A percentile compares a stretch with the other conserved stretches of the same genome.
Conservation (phyloP, 1,140 invertebrate genomes). For the Drosophila bocqueti region DNA sequence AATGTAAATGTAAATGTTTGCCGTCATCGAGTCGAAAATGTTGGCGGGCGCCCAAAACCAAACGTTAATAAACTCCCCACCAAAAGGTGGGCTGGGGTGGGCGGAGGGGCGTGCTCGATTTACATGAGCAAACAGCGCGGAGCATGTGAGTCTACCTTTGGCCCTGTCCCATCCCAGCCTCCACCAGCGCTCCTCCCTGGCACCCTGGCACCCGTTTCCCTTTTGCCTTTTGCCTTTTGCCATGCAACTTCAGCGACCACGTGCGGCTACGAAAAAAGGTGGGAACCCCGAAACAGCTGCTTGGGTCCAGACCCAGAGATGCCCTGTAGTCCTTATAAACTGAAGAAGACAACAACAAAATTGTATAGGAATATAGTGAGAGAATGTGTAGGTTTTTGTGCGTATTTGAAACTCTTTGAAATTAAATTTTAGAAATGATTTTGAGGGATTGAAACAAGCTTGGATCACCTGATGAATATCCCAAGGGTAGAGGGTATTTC, state of each 20-base stretch:
- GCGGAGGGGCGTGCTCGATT: constrained; percentile 54
- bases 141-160: constrained; percentile 30
- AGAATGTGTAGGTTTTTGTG: no score
- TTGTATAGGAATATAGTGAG: no score
- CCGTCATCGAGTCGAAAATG: constrained; percentile 80
- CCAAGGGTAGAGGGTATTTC: constrained; percentile 2
- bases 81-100: neutral
- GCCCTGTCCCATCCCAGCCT: neutral
- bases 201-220: neutral
- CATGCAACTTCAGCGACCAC: constrained; percentile 33
- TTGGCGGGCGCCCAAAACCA: constrained; percentile 59
- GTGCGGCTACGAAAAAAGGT: constrained; percentile 8
- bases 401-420: neutral
- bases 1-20: constrained; percentile 73
- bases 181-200: neutral
- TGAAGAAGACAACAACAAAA: no score
- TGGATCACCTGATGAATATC: neutral
- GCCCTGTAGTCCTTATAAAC: neutral
- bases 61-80: constrained; percentile 73
- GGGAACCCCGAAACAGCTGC: neutral
- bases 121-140: constrained; percentile 70
- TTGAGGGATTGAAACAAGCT: neutral
- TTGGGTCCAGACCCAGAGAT: neutral
- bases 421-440: neutral
- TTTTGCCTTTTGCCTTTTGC: constrained; percentile 2